Conservation (phyloP, 92 coral and sea anemone species). For the Palythoa grandiflora region DNA sequence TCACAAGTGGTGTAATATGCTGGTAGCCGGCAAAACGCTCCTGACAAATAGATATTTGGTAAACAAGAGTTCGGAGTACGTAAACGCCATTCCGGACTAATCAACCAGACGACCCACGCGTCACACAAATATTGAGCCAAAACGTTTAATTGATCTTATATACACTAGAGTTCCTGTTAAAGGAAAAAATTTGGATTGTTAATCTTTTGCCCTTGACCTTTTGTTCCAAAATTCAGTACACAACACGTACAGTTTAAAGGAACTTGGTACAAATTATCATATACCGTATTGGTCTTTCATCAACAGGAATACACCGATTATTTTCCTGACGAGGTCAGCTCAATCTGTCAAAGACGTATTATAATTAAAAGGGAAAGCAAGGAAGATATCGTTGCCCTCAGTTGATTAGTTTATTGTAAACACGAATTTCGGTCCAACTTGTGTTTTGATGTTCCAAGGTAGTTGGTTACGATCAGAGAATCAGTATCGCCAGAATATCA, state of each 20-base stretch:
- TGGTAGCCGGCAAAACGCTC: neutral
- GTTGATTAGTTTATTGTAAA: too few relatives aligned
- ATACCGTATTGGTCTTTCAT: neutral
- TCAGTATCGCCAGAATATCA: too few relatives aligned
- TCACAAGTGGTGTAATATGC: neutral
- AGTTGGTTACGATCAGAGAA: too few relatives aligned
- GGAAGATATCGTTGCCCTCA: too few relatives aligned
- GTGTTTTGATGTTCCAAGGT: too few relatives aligned
- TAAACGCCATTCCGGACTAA: conserved; percentile 17
- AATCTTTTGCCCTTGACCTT: conserved; percentile 27
- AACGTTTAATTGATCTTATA: neutral
- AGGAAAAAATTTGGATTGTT: conserved; percentile 17
- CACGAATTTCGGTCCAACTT: too few relatives aligned
- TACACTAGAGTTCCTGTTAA: neutral
- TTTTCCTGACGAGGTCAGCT: neutral
- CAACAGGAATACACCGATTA: neutral
- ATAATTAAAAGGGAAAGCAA: too few relatives aligned
- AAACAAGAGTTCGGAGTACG: neutral
- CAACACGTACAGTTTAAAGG: conserved; percentile 11
- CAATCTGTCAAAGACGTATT: neutral
- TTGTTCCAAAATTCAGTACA: neutral
- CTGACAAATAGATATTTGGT: neutral
- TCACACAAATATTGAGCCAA: neutral
- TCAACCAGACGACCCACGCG: neutral
- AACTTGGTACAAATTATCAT: neutral